These are phyloP conservation scores for Motacilla alba DNA, from an alignment of 2,113 vertebrate genomes.

Conservation along the genomic window DNA sequence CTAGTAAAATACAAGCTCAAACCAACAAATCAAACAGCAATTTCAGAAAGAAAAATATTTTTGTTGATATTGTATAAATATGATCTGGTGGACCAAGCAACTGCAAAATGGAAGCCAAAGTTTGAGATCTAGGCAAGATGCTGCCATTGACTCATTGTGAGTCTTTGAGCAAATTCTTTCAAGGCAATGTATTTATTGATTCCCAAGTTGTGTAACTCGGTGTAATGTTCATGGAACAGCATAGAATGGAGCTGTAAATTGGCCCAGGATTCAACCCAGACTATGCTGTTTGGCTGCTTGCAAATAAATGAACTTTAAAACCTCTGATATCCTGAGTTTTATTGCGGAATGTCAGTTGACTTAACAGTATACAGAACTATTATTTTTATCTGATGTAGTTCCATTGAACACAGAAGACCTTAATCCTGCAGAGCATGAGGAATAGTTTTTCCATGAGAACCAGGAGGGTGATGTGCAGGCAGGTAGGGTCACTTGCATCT, in stretches of 20 bases:
- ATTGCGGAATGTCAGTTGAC: neutral
- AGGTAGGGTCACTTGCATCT: neutral
- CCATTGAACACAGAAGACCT: neutral
- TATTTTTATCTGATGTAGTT: neutral
- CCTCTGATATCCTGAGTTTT: neutral
- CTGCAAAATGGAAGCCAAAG: neutral
- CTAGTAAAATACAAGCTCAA: neutral
- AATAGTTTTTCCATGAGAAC: neutral
- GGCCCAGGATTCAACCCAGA: neutral
- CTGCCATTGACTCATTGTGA: neutral
- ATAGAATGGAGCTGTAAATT: neutral
- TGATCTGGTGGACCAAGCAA: neutral
- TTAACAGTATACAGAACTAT: no score
- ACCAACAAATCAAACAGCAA: neutral
- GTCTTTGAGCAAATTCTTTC: neutral
- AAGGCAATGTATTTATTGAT: neutral
- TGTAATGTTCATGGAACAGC: neutral
- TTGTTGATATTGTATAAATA: neutral
- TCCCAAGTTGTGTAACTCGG: neutral
- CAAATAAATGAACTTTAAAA: constrained; percentile 32
- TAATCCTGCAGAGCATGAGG: neutral
- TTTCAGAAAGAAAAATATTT: constrained; percentile 25
- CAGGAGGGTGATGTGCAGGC: neutral
- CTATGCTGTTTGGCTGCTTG: neutral
- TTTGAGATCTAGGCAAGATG: neutral